phyloP scores from a whole-genome alignment of 2,113 vertebrate genomes.

The Castor canadensis region DNA sequence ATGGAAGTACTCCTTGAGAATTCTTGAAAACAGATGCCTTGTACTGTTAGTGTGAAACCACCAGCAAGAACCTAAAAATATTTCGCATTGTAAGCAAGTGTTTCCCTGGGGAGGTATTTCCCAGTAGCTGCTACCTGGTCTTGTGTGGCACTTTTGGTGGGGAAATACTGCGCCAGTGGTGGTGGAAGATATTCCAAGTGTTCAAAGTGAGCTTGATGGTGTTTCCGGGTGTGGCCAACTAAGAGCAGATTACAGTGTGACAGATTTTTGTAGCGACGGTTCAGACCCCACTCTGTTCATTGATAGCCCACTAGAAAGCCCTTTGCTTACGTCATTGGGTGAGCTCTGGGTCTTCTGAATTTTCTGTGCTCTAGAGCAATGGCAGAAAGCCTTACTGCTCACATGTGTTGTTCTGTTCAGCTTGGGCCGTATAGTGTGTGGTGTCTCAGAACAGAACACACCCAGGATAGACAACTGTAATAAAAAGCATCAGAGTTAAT shows the following conservation, averaged over 20 bases:
- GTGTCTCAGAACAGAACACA: constrained; percentile 40
- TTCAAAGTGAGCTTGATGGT: not conserved
- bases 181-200: not conserved
- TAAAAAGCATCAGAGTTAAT: not conserved
- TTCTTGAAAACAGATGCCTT: constrained; percentile 47
- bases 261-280: not conserved
- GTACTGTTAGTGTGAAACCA: not conserved
- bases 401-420: not conserved
- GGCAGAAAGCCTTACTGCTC: not conserved
- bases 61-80: not conserved
- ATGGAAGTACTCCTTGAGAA: constrained; percentile 40
- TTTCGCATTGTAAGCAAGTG: not conserved
- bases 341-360: not conserved
- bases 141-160: not conserved
- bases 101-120: not conserved
- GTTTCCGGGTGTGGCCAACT: not conserved
- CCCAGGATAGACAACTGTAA: not conserved
- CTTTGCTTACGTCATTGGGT: not conserved
- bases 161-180: not conserved
- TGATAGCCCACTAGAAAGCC: not conserved
- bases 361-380: not conserved
- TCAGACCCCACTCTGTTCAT: not conserved
- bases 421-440: not conserved
- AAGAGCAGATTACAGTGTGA: not conserved
- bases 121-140: not conserved